phyloP scores from a whole-genome alignment of 2,113 vertebrate species.

The Rutilus rutilus region DNA sequence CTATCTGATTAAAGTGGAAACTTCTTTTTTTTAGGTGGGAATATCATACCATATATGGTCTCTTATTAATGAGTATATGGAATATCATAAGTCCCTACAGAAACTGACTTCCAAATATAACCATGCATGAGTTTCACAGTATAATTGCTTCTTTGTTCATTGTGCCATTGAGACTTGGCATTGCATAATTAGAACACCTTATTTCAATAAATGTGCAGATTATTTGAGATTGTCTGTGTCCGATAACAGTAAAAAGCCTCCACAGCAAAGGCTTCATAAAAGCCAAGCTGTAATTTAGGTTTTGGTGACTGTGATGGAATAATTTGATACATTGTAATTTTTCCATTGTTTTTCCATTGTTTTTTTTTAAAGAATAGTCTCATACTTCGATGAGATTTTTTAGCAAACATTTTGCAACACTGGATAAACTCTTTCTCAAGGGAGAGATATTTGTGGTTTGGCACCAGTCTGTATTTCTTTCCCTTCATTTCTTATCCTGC shows the following conservation, averaged over 20 bases:
- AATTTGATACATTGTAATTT: neutral
- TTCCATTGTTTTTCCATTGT: neutral
- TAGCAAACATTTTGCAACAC: neutral
- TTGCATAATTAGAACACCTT: neutral
- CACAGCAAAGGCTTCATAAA: neutral
- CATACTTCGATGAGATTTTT: too few species aligned
- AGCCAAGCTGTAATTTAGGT: neutral
- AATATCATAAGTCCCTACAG: neutral
- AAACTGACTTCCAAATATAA: neutral
- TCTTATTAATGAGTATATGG: neutral
- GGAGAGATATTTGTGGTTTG: slow-evolving; percentile 14
- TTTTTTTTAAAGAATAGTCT: neutral
- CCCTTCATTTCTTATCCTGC: neutral
- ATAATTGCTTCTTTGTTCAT: neutral
- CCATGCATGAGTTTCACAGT: neutral
- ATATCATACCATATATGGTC: neutral
- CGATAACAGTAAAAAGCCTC: neutral
- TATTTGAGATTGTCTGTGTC: neutral
- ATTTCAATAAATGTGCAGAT: neutral
- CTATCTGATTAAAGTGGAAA: neutral
- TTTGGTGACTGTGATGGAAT: neutral
- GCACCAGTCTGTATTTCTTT: neutral
- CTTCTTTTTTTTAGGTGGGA: neutral
- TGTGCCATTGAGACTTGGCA: neutral
- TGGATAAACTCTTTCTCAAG: neutral